Conservation (phyloP, 2,113 vertebrate species). For the Panthera uncia region DNA sequence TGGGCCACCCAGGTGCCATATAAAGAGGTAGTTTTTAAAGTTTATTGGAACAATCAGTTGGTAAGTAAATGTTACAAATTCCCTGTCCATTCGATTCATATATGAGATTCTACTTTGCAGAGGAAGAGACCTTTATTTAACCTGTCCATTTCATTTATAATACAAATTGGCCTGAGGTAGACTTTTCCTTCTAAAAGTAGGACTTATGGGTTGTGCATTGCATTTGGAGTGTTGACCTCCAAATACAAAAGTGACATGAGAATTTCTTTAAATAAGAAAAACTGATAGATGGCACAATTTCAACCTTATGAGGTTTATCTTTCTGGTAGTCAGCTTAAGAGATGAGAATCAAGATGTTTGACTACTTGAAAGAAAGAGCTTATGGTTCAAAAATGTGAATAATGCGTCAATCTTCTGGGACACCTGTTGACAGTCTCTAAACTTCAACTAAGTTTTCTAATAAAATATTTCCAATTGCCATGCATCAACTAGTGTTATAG, state of each 20-base stretch:
- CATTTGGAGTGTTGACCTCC: background rate
- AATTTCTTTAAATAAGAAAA: background rate
- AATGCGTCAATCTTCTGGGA: background rate
- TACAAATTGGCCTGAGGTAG: background rate
- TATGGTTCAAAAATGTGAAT: background rate
- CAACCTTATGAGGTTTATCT: background rate
- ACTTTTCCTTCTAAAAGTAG: background rate
- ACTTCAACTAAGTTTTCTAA: background rate
- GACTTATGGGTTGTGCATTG: background rate
- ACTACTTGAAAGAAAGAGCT: background rate
- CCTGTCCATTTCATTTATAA: background rate
- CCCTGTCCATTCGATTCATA: background rate
- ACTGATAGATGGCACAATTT: background rate
- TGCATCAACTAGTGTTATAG: background rate
- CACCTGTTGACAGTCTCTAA: background rate
- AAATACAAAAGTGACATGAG: background rate
- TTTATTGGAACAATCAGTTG: background rate
- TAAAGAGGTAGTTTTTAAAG: background rate
- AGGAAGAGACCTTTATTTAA: conserved; percentile 4
- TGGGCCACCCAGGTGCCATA: too few species aligned
- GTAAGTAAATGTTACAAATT: background rate
- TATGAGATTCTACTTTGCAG: background rate
- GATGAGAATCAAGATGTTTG: background rate
- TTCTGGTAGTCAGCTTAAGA: background rate
- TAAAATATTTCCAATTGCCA: conserved; percentile 9